Conservation (phyloP, 1,140 invertebrate species). For the Gryllus bimaculatus region DNA sequence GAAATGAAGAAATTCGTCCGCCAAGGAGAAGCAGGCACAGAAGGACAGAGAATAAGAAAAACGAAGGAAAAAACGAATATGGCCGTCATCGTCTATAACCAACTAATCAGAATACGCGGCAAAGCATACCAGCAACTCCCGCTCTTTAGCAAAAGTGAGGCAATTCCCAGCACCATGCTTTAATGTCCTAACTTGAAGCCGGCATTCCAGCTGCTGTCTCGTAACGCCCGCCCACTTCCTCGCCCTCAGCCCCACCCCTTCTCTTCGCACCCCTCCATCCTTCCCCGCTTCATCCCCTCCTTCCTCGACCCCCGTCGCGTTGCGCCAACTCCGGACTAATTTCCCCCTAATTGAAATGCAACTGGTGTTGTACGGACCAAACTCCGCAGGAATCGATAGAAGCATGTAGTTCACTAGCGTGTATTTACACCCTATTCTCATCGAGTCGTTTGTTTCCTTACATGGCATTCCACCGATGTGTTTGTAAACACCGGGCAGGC, state of each 20-base stretch:
- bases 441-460: neutral
- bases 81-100: neutral
- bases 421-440: neutral
- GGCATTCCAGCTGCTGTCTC: conserved; percentile 2
- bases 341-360: conserved; percentile 4
- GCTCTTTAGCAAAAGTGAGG: neutral
- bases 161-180: neutral
- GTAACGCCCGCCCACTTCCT: neutral
- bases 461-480: neutral
- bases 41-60: neutral
- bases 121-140: neutral
- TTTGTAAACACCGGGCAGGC: too few relatives aligned
- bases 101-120: neutral
- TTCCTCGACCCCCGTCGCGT: neutral
- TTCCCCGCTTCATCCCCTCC: neutral
- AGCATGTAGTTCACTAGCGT: neutral
- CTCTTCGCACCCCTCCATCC: neutral
- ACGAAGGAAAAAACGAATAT: neutral
- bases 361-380: conserved; percentile 3
- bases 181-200: conserved; percentile 4
- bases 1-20: too few relatives aligned
- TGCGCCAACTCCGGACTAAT: conserved; percentile 2
- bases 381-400: neutral
- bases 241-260: neutral
- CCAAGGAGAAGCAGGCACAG: too few relatives aligned